Evolutionary conservation across 2,797 vertebrate species (phyloP).

Genomic region (Momotus momota): DNA sequence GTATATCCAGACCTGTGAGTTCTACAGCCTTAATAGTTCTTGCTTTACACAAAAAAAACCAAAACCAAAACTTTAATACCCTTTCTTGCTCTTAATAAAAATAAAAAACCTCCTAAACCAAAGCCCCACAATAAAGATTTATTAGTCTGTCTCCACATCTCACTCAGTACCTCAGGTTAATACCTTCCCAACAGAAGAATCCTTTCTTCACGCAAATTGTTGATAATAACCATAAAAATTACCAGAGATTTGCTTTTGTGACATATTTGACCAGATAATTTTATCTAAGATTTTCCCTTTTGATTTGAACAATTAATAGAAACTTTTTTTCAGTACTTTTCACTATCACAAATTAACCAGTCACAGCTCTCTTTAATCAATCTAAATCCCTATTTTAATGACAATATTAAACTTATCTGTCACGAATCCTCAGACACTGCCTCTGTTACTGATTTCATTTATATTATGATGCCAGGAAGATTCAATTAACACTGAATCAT

Average conservation of each 20-base stretch:
- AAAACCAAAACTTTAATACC: not conserved
- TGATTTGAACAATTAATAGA: not conserved
- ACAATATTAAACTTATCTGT: not conserved
- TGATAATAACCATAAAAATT: not conserved
- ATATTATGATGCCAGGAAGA: not conserved
- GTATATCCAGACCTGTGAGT: not conserved
- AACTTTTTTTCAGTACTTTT: not conserved
- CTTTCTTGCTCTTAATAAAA: not conserved
- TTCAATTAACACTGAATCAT: not conserved
- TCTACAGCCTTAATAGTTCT: not conserved
- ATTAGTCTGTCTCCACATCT: not conserved
- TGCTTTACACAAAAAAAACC: not conserved
- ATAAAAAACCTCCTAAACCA: not conserved
- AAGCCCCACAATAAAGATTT: not conserved
- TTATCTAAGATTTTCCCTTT: not conserved
- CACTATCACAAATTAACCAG: not conserved
- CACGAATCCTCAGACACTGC: not conserved
- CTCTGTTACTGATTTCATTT: not conserved
- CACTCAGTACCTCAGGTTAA: not conserved
- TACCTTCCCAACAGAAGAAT: not conserved
- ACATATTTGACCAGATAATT: not conserved
- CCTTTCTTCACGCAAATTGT: not conserved
- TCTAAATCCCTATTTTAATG: not conserved
- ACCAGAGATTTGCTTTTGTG: not conserved
- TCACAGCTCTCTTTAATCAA: not conserved